These are phyloP conservation scores for Gymnoscopelus microlampas DNA, from an alignment of 2,797 vertebrate genomes.

Conservation along the genomic window DNA sequence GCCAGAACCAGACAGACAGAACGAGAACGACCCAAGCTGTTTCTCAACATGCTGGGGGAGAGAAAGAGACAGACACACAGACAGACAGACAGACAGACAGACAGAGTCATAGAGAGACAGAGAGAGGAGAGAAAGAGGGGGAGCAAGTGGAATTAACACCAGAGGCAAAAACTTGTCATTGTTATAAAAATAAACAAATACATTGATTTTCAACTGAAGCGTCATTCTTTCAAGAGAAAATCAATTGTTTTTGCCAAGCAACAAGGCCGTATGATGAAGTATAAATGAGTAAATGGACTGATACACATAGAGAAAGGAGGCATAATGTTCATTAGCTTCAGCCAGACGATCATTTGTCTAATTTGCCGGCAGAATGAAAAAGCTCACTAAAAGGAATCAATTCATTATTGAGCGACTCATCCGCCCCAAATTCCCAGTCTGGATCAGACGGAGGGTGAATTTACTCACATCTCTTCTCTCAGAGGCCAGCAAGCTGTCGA, in stretches of 20 bases:
- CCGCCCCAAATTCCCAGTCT: conserved; percentile 44
- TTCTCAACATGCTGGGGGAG: conserved; percentile 62
- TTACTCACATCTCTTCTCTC: conserved; percentile 69
- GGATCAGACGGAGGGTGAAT: conserved; percentile 34
- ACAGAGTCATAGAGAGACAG: background rate
- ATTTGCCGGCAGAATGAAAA: conserved; percentile 43
- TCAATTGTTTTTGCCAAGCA: no score
- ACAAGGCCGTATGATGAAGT: no score
- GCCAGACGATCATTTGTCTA: conserved; percentile 48
- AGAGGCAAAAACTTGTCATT: no score
- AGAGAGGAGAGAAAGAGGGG: no score
- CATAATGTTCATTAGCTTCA: background rate
- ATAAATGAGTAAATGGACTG: no score
- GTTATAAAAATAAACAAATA: no score
- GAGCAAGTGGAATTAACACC: no score
- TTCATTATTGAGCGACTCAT: conserved; percentile 62
- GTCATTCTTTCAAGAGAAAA: no score
- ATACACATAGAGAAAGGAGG: conserved; percentile 6
- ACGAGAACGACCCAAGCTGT: conserved; percentile 51
- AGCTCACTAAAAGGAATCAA: conserved; percentile 57
- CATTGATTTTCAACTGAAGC: no score
- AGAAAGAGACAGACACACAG: conserved; percentile 13
- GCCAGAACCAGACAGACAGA: conserved; percentile 73
- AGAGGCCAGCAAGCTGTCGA: conserved; percentile 5
- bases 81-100: conserved; percentile 1